Evolutionary conservation across 2,888 invertebrate species (phyloP).

Genomic region (Pheosia gnoma): DNA sequence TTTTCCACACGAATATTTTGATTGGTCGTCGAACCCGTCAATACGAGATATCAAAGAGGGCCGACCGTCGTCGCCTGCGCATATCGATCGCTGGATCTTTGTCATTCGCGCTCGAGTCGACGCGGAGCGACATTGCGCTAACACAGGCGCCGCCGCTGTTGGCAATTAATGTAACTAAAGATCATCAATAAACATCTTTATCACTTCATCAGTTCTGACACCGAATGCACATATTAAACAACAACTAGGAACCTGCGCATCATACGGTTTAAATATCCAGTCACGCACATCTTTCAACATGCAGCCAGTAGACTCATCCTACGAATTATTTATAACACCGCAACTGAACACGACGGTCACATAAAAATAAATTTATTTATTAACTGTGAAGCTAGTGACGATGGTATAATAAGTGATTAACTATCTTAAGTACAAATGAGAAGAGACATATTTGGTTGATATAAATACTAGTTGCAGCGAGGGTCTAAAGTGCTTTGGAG

Average conservation of each 20-base stretch:
- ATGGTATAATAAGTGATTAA: constrained; percentile 32
- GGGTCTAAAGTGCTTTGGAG: constrained; percentile 69
- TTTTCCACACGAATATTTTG: constrained; percentile 66
- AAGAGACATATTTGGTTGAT: constrained; percentile 32
- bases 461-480: constrained; percentile 45
- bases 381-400: constrained; percentile 36
- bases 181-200: constrained; percentile 83
- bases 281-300: constrained; percentile 73
- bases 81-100: constrained; percentile 75
- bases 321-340: constrained; percentile 49
- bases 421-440: constrained; percentile 27
- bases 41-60: constrained; percentile 68
- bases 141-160: constrained; percentile 76
- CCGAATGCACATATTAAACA: constrained; percentile 57
- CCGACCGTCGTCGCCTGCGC: constrained; percentile 59
- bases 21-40: constrained; percentile 75
- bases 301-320: constrained; percentile 30
- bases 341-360: constrained; percentile 43
- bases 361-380: constrained; percentile 41
- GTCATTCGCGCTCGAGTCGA: constrained; percentile 73
- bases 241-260: constrained; percentile 67
- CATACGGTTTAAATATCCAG: constrained; percentile 73
- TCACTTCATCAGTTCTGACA: constrained; percentile 80
- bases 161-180: constrained; percentile 81
- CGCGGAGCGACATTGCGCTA: constrained; percentile 63